Base-by-base conservation (phyloP, 2,888 invertebrate genomes). In the Polyommatus iphigenia region DNA sequence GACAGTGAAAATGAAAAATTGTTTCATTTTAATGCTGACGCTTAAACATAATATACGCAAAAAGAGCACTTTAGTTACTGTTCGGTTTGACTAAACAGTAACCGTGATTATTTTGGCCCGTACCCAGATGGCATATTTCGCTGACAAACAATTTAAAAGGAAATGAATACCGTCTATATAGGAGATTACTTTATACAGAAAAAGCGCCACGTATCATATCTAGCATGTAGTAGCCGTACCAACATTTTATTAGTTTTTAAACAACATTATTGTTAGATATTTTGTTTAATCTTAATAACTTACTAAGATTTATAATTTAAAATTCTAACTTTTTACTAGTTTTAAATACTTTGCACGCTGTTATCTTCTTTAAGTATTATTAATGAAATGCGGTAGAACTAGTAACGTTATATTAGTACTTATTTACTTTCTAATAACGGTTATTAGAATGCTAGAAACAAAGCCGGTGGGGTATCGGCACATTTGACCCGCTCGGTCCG, bases 51-150 rank as follows among this genome's bases (percentile, higher is more conserved):
- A 77, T 77, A 77, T 79, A 79, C 72, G 59, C 75, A 76, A 77
- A 79, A 77, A 79, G 75, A 79, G 79, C 79, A 79, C 78, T 78
- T 79, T 79, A 77, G 76, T 79, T 77, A 79, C 78, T 77, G 81
- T 77, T 54, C 57, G 41, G 85, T 81, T 82, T 83, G 85, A 86
- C 85, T 92, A 91, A 90, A 88, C 91, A 90, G 89, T 91, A 92
- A 91, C 90, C 89, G 90, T 92, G 91, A 92, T 92, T 93, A 92
- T 91, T 90, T 93, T 93, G 93, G 93, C 93, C 86, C 86, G 82
- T 87, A 85, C 88, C 93, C 93, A 93, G 92, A 90, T 90, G 90
- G 91, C 90, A 85, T 86, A 87, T 89, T 89, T 86, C 85, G 89
- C 90, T 90, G 89, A 90, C 88, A 87, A 85, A 87, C 85, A 83